These are phyloP conservation scores for Coenobita brevimanus DNA, from an alignment of 1,140 invertebrate species.

Conservation along the genomic window DNA sequence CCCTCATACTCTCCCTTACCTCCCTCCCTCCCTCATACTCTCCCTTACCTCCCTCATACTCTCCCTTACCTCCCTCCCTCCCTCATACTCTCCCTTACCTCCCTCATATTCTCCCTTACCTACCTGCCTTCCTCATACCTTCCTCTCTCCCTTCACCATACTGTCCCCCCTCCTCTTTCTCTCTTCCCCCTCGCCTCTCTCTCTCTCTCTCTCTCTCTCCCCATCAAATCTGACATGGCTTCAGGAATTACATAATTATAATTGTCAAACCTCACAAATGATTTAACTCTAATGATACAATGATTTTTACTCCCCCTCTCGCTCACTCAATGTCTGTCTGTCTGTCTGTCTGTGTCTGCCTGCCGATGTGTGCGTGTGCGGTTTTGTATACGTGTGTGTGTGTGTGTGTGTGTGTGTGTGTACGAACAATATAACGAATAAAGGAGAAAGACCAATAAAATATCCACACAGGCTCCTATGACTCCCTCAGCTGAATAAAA, in stretches of 20 bases:
- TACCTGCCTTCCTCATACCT: not conserved
- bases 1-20: not conserved
- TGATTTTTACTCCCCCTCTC: too few relatives aligned
- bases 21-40: too few relatives aligned
- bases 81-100: not conserved
- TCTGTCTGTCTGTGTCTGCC: too few relatives aligned
- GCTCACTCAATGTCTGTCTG: too few relatives aligned
- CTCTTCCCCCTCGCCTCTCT: not conserved
- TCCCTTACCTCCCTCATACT: not conserved
- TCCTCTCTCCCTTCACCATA: not conserved
- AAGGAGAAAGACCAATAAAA: not conserved
- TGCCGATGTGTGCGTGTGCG: not conserved
- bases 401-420: slow-evolving; percentile 13
- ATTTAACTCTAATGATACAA: too few relatives aligned
- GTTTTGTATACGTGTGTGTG: slow-evolving; percentile 5
- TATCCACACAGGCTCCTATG: too few relatives aligned
- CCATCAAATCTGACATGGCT: not conserved
- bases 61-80: too few relatives aligned
- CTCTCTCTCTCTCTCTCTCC: not conserved
- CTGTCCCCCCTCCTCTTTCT: not conserved
- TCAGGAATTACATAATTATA: too few relatives aligned
- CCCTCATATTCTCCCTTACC: not conserved
- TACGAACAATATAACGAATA: not conserved
- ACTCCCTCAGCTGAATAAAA: too few relatives aligned
- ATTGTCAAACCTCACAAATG: too few relatives aligned